A percentile compares a stretch with the other conserved stretches of the same genome.
phyloP scores from a whole-genome alignment of 1,140 invertebrate genomes.

The Caenorhabditis brenneri region DNA sequence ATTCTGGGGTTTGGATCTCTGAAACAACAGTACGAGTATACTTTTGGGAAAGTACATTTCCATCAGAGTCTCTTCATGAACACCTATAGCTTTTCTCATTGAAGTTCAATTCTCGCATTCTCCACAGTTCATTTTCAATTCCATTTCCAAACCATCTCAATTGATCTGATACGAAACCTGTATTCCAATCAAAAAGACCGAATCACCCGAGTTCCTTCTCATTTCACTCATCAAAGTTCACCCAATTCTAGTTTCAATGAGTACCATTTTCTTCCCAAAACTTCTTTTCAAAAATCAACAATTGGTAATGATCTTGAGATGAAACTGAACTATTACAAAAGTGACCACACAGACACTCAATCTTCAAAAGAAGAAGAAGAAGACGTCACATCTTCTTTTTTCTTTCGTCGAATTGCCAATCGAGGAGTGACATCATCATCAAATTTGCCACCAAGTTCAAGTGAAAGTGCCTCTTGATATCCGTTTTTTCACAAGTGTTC shows the following conservation, averaged over 20 bases:
- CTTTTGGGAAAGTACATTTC: no score
- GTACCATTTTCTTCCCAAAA: neutral
- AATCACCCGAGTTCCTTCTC: neutral
- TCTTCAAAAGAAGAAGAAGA: no score
- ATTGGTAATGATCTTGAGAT: neutral
- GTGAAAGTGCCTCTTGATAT: neutral
- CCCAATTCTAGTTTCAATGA: neutral
- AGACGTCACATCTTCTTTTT: neutral
- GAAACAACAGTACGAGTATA: no score
- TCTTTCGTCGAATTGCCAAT: neutral
- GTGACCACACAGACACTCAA: no score
- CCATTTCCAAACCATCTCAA: neutral
- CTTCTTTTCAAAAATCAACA: neutral
- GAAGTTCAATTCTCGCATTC: no score
- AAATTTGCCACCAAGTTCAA: neutral
- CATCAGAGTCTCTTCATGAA: no score
- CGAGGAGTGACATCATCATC: neutral
- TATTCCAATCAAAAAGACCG: neutral
- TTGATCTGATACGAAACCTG: neutral
- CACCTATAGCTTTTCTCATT: no score
- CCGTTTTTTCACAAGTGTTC: constrained; percentile 1
- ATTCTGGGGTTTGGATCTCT: no score
- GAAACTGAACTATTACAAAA: constrained; percentile 34
- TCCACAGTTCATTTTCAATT: no score
- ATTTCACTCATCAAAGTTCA: neutral